phyloP scores from a whole-genome alignment of 2,888 invertebrate species.

The Hoplodrina blanda region DNA sequence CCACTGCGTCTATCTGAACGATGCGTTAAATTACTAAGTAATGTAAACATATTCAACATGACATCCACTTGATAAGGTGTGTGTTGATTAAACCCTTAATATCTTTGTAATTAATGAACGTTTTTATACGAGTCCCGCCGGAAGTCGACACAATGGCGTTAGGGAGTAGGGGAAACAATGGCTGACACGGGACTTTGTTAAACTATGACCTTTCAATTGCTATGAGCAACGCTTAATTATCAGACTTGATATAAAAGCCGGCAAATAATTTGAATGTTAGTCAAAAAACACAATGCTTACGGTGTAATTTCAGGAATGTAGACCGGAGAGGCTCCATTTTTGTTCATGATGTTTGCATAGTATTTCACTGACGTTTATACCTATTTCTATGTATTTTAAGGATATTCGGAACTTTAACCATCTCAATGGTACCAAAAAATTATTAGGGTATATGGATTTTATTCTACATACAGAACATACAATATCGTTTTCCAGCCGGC shows the following conservation, averaged over 20 bases:
- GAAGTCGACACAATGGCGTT: conserved; percentile 71
- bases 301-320: background rate
- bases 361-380: background rate
- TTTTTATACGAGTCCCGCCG: conserved; percentile 61
- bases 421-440: too few species aligned
- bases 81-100: conserved; percentile 52
- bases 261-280: background rate
- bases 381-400: too few species aligned
- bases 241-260: conserved; percentile 23
- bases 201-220: conserved; percentile 71
- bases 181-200: conserved; percentile 68
- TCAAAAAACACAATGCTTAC: background rate
- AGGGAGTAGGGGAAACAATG: conserved; percentile 63
- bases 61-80: conserved; percentile 41
- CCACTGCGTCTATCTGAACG: background rate
- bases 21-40: background rate
- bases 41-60: conserved; percentile 32
- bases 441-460: too few species aligned
- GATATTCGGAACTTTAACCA: too few species aligned
- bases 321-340: too few species aligned
- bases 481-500: too few species aligned
- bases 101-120: conserved; percentile 66
- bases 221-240: conserved; percentile 69
- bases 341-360: too few species aligned
- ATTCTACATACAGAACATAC: too few species aligned